These are phyloP conservation scores for Protodeltote pygarga DNA, from an alignment of 2,888 invertebrate species.

Conservation along the genomic window DNA sequence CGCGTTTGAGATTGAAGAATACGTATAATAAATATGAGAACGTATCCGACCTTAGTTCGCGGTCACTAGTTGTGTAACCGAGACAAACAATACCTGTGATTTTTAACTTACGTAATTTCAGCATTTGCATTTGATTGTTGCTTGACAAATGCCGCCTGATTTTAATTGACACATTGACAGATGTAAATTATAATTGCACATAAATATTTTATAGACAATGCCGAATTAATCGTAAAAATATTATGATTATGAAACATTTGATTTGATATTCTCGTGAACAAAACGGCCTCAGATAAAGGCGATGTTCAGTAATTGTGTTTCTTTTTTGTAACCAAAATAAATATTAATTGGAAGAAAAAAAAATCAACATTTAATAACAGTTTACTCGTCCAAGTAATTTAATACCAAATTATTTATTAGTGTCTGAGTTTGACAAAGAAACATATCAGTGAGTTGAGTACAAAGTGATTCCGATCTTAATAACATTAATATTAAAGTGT, in stretches of 20 bases:
- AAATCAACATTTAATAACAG: constrained; percentile 11
- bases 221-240: constrained; percentile 21
- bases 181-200: constrained; percentile 33
- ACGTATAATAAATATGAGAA: constrained; percentile 85
- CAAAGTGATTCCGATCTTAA: constrained; percentile 28
- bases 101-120: constrained; percentile 64
- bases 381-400: constrained; percentile 7
- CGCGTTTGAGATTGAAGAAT: constrained; percentile 82
- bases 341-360: constrained; percentile 6
- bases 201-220: constrained; percentile 25
- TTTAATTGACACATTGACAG: constrained; percentile 42
- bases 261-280: constrained; percentile 1
- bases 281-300: constrained; percentile 14
- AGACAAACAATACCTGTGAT: constrained; percentile 78
- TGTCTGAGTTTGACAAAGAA: constrained; percentile 7
- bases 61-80: constrained; percentile 82
- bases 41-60: constrained; percentile 83
- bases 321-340: constrained; percentile 8
- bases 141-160: constrained; percentile 56
- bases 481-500: constrained; percentile 23
- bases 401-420: constrained; percentile 16
- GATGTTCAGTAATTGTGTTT: constrained; percentile 17
- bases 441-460: not conserved
- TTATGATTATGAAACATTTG: not conserved
- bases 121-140: constrained; percentile 59